Base-by-base conservation (phyloP, 1,140 invertebrate genomes). In the Heliothis virescens region DNA sequence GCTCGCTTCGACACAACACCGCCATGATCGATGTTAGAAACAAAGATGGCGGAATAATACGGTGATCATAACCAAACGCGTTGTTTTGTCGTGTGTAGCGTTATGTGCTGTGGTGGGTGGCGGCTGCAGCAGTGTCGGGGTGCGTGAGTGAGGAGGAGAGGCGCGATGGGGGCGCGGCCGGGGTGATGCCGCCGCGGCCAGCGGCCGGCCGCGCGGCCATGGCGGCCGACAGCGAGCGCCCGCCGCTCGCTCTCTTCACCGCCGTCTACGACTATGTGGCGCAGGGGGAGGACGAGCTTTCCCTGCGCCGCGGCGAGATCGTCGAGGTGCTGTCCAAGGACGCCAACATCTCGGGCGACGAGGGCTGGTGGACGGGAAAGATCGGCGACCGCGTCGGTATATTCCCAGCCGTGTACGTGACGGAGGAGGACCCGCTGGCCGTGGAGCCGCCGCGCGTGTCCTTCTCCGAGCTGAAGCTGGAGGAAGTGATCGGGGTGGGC, bases 301-400 rank as follows among this genome's bases (percentile, higher is more conserved):
- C 96, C 15, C 94, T 99, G 47, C 96, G 96, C 62, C 96, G 97
- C 75, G 98, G 98, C 16, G 97, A 98, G 94, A 97, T 98, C 81
- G 98, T 99, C 41, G 97, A 99, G 91, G 97, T 99, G 60, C 95
- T 99, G 41, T 99, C 98, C 15, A 98, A 97, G 89, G 98, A 99
- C 95, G 96, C 97, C 3, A 98, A 98, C 94, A 98, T 99, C 87
- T 99, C 98, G 0, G 99, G 99, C 12, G 98, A 99, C 95, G 98
- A 99, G 87, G 99, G 98, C 69, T 99, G 99, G 98, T 99, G 98
- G 98, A 99, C 98, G 53, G 98, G 99, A 5, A 98, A 98, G 92
- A 98, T 99, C 82, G 97, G 96, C 77, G 96, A 97, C 90, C 97
- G 97, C 94, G 97, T 99, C 84, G 98, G 98, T 41, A 98, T 98